These are phyloP conservation scores for Pediacus dermestoides DNA, from an alignment of 2,888 invertebrate genomes.

Conservation along the genomic window DNA sequence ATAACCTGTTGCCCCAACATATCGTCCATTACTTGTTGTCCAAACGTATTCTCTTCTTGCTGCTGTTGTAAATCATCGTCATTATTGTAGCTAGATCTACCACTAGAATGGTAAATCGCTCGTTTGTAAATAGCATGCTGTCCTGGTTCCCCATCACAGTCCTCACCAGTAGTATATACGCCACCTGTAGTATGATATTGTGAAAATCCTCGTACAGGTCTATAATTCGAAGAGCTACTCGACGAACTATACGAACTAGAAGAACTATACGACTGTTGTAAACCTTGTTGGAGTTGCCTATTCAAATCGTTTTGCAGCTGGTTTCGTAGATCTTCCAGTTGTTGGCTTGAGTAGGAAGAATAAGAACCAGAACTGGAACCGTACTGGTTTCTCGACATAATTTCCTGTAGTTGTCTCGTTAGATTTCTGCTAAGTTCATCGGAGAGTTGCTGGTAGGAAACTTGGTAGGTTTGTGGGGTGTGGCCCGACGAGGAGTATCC, in stretches of 20 bases:
- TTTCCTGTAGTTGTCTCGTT: conserved; percentile 39
- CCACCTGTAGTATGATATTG: not conserved
- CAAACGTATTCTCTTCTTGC: conserved; percentile 11
- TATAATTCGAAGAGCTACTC: conserved; percentile 27
- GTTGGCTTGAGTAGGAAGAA: conserved; percentile 29
- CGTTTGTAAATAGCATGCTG: conserved; percentile 1
- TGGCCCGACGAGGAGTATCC: conserved; percentile 15
- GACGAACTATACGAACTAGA: conserved; percentile 35
- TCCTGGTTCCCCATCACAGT: not conserved
- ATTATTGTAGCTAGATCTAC: not conserved
- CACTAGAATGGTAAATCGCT: not conserved
- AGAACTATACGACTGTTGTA: conserved; percentile 36
- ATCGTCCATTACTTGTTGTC: conserved; percentile 16
- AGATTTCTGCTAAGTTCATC: conserved; percentile 44
- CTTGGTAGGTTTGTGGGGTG: conserved; percentile 31
- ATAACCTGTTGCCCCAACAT: too few species aligned
- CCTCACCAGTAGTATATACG: not conserved
- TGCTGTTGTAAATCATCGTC: conserved; percentile 1
- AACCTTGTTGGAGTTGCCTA: conserved; percentile 42
- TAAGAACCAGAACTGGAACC: conserved; percentile 24
- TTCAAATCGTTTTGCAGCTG: conserved; percentile 41
- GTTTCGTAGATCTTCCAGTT: conserved; percentile 36
- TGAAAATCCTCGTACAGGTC: conserved; percentile 28
- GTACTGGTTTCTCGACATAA: conserved; percentile 11
- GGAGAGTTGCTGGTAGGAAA: conserved; percentile 36